phyloP scores from a whole-genome alignment of 2,797 vertebrate genomes.

The Falco berigora region DNA sequence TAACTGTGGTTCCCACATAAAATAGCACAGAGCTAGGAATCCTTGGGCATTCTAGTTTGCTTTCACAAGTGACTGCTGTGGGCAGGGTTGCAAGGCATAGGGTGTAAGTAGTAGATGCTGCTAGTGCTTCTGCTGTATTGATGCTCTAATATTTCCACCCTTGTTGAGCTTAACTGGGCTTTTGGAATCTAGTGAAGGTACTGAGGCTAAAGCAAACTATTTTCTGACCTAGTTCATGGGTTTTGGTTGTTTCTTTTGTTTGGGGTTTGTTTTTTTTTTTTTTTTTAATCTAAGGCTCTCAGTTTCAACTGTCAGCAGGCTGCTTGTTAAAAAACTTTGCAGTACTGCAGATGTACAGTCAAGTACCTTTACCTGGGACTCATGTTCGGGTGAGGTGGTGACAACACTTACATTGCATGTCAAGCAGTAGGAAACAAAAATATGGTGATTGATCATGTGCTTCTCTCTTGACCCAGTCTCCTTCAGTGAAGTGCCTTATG shows the following conservation, averaged over 20 bases:
- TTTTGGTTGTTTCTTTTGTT: neutral
- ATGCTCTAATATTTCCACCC: neutral
- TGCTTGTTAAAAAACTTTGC: neutral
- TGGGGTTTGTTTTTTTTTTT: neutral
- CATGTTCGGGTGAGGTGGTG: neutral
- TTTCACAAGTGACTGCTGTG: neutral
- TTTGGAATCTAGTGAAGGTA: neutral
- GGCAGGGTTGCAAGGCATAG: neutral
- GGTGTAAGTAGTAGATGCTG: neutral
- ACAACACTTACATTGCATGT: neutral
- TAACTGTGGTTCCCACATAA: neutral
- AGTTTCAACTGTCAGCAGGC: neutral
- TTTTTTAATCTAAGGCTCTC: neutral
- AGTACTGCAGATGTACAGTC: neutral
- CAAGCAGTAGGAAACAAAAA: neutral
- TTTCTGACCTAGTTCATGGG: neutral
- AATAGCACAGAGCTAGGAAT: neutral
- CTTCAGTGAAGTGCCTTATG: neutral
- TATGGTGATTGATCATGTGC: neutral
- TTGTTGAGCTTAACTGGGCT: neutral
- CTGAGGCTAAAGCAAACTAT: neutral
- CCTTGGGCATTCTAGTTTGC: neutral
- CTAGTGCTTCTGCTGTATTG: neutral
- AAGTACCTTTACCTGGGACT: neutral
- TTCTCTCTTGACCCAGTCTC: neutral